Percentiles rank a stretch among this genome's conserved stretches.
Conservation (phyloP, 2,113 vertebrate genomes). For the Cyanoramphus novaezelandiae region DNA sequence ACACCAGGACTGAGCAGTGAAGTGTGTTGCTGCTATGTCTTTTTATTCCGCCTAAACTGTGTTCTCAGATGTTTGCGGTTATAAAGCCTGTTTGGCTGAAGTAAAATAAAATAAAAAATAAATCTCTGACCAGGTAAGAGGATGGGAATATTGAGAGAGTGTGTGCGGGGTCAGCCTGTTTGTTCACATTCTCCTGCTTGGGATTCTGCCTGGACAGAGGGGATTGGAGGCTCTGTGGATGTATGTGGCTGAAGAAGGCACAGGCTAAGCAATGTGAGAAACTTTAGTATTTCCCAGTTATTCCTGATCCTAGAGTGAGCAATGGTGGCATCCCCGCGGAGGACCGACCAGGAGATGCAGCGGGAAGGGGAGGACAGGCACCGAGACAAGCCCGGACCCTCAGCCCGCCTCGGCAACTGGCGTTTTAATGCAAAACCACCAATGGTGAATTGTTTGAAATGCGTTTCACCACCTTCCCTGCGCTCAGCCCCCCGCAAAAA, state of each 20-base stretch:
- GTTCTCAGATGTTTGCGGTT: slow-evolving; percentile 11
- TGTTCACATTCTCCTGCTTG: slow-evolving; percentile 45
- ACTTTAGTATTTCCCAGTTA: slow-evolving; percentile 66
- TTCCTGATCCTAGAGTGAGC: slow-evolving; percentile 46
- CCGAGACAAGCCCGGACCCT: slow-evolving; percentile 25
- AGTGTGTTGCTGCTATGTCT: slow-evolving; percentile 50
- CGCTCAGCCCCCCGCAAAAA: slow-evolving; percentile 57
- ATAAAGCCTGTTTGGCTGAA: slow-evolving; percentile 36
- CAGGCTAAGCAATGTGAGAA: slow-evolving; percentile 52
- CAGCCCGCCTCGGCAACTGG: slow-evolving; percentile 46
- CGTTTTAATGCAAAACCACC: slow-evolving; percentile 59
- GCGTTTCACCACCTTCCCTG: slow-evolving; percentile 18
- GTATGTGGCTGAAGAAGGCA: slow-evolving; percentile 33
- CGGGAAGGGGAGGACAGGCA: slow-evolving; percentile 40
- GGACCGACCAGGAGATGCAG: slow-evolving; percentile 27
- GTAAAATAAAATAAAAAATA: background rate
- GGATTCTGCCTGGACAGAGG: slow-evolving; percentile 62
- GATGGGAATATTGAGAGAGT: slow-evolving; percentile 52
- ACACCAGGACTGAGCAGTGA: slow-evolving; percentile 32
- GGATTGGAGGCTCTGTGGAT: slow-evolving; percentile 61
- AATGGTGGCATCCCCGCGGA: slow-evolving; percentile 35
- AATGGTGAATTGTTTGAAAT: slow-evolving; percentile 47
- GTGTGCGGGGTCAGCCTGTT: slow-evolving; percentile 42
- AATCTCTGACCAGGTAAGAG: slow-evolving; percentile 50
- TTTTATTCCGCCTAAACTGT: slow-evolving; percentile 55